phyloP scores from a whole-genome alignment of 2,113 vertebrate genomes.

The Oncorhynchus masou region DNA sequence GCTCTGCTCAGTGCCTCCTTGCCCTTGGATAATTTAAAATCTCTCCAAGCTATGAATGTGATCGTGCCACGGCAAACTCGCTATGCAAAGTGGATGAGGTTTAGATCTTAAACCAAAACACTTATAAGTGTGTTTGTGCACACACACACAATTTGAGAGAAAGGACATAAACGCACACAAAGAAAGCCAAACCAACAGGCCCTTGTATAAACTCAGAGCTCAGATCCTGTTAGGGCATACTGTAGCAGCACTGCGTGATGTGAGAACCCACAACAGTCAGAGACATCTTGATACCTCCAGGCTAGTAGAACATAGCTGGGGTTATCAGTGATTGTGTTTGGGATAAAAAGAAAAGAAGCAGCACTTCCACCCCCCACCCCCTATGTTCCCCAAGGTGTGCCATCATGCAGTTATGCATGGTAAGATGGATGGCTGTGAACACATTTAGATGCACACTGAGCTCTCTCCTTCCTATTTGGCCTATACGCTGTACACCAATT shows the following conservation, averaged over 20 bases:
- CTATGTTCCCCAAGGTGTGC: constrained; percentile 10
- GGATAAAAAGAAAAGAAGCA: constrained; percentile 35
- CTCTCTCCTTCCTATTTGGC: constrained; percentile 8
- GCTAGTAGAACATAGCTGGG: constrained; percentile 13
- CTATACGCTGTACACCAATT: background rate
- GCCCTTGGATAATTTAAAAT: constrained; percentile 56
- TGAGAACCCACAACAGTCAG: background rate
- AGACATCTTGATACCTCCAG: constrained; percentile 10
- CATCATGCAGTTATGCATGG: constrained; percentile 10
- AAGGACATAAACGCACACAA: background rate
- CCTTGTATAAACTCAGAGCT: background rate
- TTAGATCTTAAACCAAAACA: constrained; percentile 31
- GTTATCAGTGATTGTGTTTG: constrained; percentile 31
- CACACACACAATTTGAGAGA: background rate
- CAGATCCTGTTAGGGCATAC: background rate
- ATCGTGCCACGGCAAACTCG: constrained; percentile 25
- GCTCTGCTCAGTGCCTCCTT: constrained; percentile 21
- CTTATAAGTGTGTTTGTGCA: constrained; percentile 2
- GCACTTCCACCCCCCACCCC: background rate
- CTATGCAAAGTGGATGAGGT: constrained; percentile 22
- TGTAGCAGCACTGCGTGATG: background rate
- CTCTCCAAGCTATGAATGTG: constrained; percentile 47
- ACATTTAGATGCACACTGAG: constrained; percentile 9
- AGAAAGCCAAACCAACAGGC: background rate
- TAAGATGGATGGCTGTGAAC: constrained; percentile 6